Conservation (phyloP, 2,797 vertebrate genomes). For the Neosalanx taihuensis region DNA sequence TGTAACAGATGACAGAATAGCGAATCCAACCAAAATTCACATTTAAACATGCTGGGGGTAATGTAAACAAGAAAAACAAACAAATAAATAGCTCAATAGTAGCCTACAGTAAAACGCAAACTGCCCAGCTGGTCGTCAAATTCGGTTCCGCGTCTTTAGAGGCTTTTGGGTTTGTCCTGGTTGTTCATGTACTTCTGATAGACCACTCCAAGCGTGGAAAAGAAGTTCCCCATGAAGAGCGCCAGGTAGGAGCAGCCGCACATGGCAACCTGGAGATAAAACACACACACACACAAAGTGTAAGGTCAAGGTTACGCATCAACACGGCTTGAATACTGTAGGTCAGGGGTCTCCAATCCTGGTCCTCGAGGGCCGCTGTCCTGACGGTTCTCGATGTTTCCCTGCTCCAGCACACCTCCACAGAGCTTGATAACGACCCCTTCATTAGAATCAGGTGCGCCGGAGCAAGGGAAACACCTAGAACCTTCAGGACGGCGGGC, state of each 20-base stretch:
- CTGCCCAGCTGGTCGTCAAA: constrained; percentile 19
- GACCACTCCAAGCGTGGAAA: constrained; percentile 89
- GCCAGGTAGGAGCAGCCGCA: constrained; percentile 87
- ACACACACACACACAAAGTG: background rate
- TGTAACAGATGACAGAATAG: background rate
- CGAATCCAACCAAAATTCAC: background rate
- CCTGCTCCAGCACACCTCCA: too few species aligned
- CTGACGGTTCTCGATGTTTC: too few species aligned
- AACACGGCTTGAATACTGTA: too few species aligned
- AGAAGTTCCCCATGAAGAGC: constrained; percentile 92
- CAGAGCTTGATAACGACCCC: too few species aligned
- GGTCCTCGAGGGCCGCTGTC: too few species aligned
- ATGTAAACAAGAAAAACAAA: constrained; percentile 9
- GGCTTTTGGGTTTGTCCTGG: constrained; percentile 65
- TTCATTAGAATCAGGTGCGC: too few species aligned
- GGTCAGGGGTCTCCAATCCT: too few species aligned
- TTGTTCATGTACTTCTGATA: constrained; percentile 91
- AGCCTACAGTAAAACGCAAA: background rate
- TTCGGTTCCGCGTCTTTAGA: constrained; percentile 34
- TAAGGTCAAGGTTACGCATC: background rate
- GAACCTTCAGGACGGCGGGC: too few species aligned
- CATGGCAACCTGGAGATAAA: constrained; percentile 31
- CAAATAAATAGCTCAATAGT: constrained; percentile 3
- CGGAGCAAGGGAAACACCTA: too few species aligned
- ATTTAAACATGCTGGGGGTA: constrained; percentile 1